Conservation (phyloP, 2,113 vertebrate genomes). For the Corythaeola cristata region DNA sequence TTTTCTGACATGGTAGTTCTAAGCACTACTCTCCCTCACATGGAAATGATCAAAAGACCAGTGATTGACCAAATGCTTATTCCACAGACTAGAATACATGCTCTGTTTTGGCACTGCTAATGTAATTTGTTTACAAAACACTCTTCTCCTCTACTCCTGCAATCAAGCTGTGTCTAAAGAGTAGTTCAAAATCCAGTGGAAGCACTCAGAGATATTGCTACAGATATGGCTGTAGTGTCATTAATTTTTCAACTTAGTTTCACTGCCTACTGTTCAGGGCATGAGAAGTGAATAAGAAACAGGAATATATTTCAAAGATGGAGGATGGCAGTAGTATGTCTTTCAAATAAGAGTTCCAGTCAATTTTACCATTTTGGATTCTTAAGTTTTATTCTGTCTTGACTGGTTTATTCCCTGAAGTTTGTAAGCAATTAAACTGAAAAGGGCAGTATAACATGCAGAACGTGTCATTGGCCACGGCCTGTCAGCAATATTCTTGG, state of each 20-base stretch:
- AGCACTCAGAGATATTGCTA: not conserved
- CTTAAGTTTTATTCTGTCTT: not conserved
- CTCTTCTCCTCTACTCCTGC: not conserved
- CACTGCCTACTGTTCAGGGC: not conserved
- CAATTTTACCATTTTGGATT: not conserved
- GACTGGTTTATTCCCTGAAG: not conserved
- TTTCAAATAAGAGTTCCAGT: not conserved
- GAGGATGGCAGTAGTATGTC: not conserved
- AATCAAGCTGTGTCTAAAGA: not conserved
- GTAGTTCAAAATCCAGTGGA: not conserved
- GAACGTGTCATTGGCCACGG: not conserved
- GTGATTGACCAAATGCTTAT: not conserved
- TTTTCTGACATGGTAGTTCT: not conserved
- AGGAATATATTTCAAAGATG: not conserved
- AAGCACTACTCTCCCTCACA: not conserved
- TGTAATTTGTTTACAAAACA: not conserved
- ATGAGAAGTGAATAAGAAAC: not conserved
- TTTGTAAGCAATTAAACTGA: not conserved
- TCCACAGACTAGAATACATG: fast-evolving
- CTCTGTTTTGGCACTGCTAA: not conserved
- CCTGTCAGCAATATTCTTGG: not conserved
- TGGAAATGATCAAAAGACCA: not conserved
- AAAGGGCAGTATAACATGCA: not conserved
- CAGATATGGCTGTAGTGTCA: not conserved
- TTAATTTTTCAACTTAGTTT: not conserved